A percentile compares a stretch with the other conserved stretches of the same genome.
Evolutionary conservation across 2,113 vertebrate genomes (phyloP).

Genomic region (Dipodomys ordii): DNA sequence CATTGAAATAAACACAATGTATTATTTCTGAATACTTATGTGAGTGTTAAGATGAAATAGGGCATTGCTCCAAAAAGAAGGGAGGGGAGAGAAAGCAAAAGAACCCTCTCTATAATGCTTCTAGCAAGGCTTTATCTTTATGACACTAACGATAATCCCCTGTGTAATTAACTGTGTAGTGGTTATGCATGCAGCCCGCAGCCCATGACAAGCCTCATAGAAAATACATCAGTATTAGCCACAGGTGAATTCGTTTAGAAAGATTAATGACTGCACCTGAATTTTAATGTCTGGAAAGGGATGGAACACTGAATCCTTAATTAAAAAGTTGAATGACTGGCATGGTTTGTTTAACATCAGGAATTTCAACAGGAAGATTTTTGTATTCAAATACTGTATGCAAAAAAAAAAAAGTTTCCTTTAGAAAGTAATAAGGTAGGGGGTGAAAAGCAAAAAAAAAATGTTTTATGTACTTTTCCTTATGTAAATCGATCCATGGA

Average conservation of each 20-base stretch:
- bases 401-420: conserved; percentile 85
- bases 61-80: conserved; percentile 83
- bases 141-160: conserved; percentile 92
- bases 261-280: conserved; percentile 94
- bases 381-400: conserved; percentile 89
- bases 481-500: conserved; percentile 89
- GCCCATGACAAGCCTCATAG: conserved; percentile 93
- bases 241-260: conserved; percentile 95
- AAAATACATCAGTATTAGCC: conserved; percentile 95
- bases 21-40: conserved; percentile 84
- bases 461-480: conserved; percentile 86
- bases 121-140: conserved; percentile 90
- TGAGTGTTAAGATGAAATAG: conserved; percentile 87
- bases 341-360: conserved; percentile 93
- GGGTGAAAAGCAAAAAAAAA: conserved; percentile 84
- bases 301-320: conserved; percentile 93
- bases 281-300: conserved; percentile 93
- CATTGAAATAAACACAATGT: conserved; percentile 77
- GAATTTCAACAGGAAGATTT: conserved; percentile 88
- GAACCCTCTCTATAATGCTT: conserved; percentile 82
- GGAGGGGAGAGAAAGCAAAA: conserved; percentile 50
- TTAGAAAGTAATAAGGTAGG: conserved; percentile 83
- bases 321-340: conserved; percentile 93
- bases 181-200: conserved; percentile 90
- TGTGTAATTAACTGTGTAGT: conserved; percentile 93